phyloP scores from a whole-genome alignment of 2,113 vertebrate genomes.

The Hemiscyllium ocellatum region DNA sequence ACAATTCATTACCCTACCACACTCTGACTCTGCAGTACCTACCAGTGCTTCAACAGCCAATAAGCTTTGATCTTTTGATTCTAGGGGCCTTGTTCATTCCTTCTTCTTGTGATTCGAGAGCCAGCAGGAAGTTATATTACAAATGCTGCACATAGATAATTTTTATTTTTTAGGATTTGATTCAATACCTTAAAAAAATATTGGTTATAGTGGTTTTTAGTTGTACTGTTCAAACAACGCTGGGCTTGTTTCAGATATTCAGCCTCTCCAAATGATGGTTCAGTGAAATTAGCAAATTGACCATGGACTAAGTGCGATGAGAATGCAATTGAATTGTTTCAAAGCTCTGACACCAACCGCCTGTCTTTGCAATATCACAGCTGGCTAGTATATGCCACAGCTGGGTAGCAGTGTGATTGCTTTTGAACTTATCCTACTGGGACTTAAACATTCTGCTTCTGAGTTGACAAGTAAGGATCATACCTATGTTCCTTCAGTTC shows the following conservation, averaged over 20 bases:
- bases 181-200: background rate
- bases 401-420: background rate
- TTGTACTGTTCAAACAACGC: background rate
- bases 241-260: background rate
- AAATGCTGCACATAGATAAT: background rate
- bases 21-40: background rate
- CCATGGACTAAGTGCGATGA: background rate
- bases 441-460: background rate
- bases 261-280: background rate
- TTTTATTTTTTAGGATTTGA: background rate
- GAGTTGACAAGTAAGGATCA: background rate
- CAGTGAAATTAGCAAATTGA: background rate
- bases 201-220: background rate
- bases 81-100: background rate
- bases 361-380: background rate
- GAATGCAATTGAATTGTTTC: background rate
- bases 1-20: background rate
- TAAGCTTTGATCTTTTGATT: background rate
- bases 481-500: background rate
- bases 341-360: background rate
- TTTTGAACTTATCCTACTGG: conserved; percentile 7
- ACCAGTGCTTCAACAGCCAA: background rate
- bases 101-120: background rate
- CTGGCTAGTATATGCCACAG: background rate
- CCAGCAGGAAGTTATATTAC: background rate